Percentiles rank a stretch among this genome's conserved stretches.
Evolutionary conservation across 2,888 invertebrate genomes (phyloP).

Genomic region (Aleiodes alternator): DNA sequence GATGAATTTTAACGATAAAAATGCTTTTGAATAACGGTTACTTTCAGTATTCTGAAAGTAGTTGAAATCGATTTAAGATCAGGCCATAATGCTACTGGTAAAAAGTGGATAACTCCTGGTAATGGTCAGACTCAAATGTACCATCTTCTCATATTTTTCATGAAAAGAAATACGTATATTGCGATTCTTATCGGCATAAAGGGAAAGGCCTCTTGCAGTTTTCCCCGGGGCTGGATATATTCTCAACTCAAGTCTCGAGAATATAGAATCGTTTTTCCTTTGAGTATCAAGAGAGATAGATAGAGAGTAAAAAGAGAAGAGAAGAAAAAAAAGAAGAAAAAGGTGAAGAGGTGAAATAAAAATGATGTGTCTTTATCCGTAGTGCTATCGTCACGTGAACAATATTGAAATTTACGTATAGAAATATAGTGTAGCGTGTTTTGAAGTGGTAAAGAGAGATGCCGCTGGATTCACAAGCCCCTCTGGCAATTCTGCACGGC

Average conservation of each 20-base stretch:
- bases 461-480: conserved; percentile 28
- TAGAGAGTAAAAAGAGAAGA: neutral
- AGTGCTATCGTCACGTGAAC: conserved; percentile 42
- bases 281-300: conserved; percentile 46
- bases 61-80: conserved; percentile 10
- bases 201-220: conserved; percentile 23
- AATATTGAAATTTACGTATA: conserved; percentile 54
- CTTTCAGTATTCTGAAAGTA: neutral
- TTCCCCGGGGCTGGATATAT: conserved; percentile 23
- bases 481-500: conserved; percentile 31
- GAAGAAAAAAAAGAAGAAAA: neutral
- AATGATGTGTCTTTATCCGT: conserved; percentile 38
- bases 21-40: neutral
- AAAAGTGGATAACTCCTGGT: conserved; percentile 25
- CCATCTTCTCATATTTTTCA: conserved; percentile 23
- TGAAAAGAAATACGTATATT: conserved; percentile 39
- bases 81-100: conserved; percentile 13
- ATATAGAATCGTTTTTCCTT: conserved; percentile 45
- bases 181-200: conserved; percentile 43
- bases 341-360: neutral
- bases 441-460: conserved; percentile 28
- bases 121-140: conserved; percentile 33
- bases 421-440: conserved; percentile 51
- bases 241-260: conserved; percentile 12
- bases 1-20: neutral